Evolutionary conservation across 2,113 vertebrate species (phyloP), one percentile per base, ranked within the genome.

Genomic region (Channa maculata): DNA sequence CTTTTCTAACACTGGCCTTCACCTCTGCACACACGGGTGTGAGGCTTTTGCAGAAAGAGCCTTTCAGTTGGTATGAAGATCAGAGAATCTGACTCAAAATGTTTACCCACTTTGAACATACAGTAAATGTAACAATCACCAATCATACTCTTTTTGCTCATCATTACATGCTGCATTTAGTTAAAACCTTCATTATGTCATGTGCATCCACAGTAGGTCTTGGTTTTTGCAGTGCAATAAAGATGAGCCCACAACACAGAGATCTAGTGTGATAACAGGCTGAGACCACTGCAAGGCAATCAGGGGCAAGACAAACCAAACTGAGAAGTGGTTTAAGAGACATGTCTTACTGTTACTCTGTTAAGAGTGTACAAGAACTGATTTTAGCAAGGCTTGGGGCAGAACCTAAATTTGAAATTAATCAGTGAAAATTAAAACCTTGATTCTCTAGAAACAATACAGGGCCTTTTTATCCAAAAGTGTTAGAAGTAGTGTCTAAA

Each of bases 271-370:
- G 36, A 80, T 64, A 50, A 76, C 11, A 65, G 36, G 57, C 15
- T 62, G 61, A 61, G 45, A 57, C 45, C 41, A 39, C 13, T 65
- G 55, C 65, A 49, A 54, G 60, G 66, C 49, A 15, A 61, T 55
- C 73, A 49, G 51, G 45, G 51, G 68, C 62, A 58, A 67, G 51
- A 66, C 10, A 44, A n/a, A 66, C 15, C 15, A 52, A 65, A 33
- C 3, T 41, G 8, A 38, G 61, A 11, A 54, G 66, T 49, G 24
- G 13, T 50, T 24, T 63, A 15, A 59, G 49, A 54, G 36, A 14
- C 46, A 54, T 2, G 3, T 74, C 1, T 53, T 44, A 9, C n/a
- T 50, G 49, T 61, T 24, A 55, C 49, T 67, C 46, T 52, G 1
- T 34, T 13, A 68, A 2, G 6, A 7, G 10, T 39, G 5, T 5